Evolutionary conservation across 2,113 vertebrate species (phyloP).

Genomic region (Oryzias woworae): DNA sequence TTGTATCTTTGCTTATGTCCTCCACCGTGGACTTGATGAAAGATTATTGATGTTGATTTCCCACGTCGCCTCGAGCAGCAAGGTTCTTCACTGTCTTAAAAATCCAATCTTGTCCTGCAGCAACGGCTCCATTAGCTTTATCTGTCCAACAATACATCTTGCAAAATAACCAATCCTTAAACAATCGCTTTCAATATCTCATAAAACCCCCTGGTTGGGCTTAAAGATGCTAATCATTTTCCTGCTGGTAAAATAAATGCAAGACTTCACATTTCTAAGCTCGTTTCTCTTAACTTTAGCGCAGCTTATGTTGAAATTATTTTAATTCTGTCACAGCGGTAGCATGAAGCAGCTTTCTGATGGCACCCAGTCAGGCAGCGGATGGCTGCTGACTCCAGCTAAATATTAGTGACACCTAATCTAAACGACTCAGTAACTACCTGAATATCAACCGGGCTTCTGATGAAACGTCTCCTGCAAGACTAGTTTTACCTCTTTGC

Average conservation of each 20-base stretch:
- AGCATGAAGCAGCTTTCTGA: slow-evolving; percentile 68
- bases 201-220: slow-evolving; percentile 37
- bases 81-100: slow-evolving; percentile 78
- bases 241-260: slow-evolving; percentile 16
- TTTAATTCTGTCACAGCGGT: slow-evolving; percentile 72
- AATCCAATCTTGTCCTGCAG: slow-evolving; percentile 70
- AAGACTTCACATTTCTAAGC: slow-evolving; percentile 1
- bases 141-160: slow-evolving; percentile 73
- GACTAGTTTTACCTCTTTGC: slow-evolving; percentile 62
- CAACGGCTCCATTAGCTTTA: slow-evolving; percentile 65
- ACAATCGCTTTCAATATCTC: slow-evolving; percentile 46
- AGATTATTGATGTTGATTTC: slow-evolving; percentile 82
- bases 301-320: slow-evolving; percentile 30
- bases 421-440: slow-evolving; percentile 77
- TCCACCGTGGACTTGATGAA: slow-evolving; percentile 74
- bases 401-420: slow-evolving; percentile 76
- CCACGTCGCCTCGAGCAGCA: slow-evolving; percentile 59
- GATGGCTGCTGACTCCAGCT: slow-evolving; percentile 59
- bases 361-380: slow-evolving; percentile 53
- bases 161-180: slow-evolving; percentile 70
- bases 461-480: slow-evolving; percentile 75
- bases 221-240: slow-evolving; percentile 27
- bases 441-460: slow-evolving; percentile 66
- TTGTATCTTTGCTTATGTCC: slow-evolving; percentile 63
- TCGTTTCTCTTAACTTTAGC: slow-evolving; percentile 13